Base-by-base conservation (phyloP, 2,113 vertebrate genomes). In the Pycnonotus jocosus region DNA sequence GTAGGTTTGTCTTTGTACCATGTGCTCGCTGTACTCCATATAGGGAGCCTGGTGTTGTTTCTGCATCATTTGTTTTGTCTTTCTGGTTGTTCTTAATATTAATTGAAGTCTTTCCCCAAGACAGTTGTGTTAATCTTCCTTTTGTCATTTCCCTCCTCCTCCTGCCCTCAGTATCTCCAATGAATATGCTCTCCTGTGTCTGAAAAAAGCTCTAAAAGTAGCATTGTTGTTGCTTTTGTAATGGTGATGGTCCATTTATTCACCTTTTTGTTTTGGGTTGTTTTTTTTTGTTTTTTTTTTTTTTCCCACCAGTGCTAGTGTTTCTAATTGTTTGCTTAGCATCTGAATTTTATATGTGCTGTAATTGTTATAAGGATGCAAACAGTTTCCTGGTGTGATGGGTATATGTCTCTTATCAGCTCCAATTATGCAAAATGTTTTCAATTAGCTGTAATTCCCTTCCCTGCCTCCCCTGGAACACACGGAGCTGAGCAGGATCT, bases 81-180 rank as follows among this genome's bases (percentile, higher is more conserved):
- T 90, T 96, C 81, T 95, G 38, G 22, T 92, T 92, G 45, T 71
- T 92, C 35, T 89, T 92, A 81, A 79, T 97, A 96, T 86, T 96
- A 97, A 97, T 96, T 93, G 95, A 88, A 93, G 93, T 37, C 68
- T 90, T 85, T 94, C 96, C 96, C 94, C 91, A 81, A 90, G 91
- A 95, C 91, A 23, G 42, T 69, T 94, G 48, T 90, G 72, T 85
- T 96, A 93, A 96, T 91, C 83, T 88, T 92, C 56, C 65, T 68
- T 92, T 77, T 94, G 70, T 80, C 33, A 11, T 62, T 73, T 69
- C 53, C 24, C 42, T 58, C 47, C 60, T 81, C 12, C 37, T 40
- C 33, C n/a, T 5, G 4, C 35, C 53, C 56, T 31, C 1, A 2
- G 7, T 40, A 88, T 68, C 53, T 40, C 50, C 58, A 35, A 22